Evolutionary conservation across 2,113 vertebrate species (phyloP).

Genomic region (Sitta europaea): DNA sequence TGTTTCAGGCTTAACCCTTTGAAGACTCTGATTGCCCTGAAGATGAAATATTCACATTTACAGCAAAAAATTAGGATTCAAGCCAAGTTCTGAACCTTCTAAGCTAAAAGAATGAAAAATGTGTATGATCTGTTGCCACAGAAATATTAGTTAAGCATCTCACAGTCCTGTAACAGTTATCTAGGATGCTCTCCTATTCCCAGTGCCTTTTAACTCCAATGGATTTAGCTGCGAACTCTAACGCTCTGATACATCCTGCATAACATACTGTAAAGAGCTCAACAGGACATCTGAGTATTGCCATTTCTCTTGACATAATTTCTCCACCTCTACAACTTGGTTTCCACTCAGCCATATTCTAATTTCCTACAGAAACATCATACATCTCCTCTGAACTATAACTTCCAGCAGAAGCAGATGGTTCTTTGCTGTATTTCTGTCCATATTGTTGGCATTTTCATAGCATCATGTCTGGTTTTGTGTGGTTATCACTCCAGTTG

Average conservation of each 20-base stretch:
- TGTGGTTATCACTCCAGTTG: not conserved
- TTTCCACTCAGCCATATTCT: not conserved
- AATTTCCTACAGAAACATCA: not conserved
- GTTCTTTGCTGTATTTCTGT: not conserved
- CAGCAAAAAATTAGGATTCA: not conserved
- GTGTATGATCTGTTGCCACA: not conserved
- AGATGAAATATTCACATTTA: not conserved
- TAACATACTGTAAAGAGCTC: not conserved
- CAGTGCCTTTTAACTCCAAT: not conserved
- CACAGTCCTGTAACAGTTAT: not conserved
- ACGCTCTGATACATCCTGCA: not conserved
- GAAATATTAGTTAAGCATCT: not conserved
- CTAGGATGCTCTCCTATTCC: not conserved
- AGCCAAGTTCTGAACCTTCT: not conserved
- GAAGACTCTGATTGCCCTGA: not conserved
- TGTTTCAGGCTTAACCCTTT: constrained; percentile 2
- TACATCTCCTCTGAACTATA: not conserved
- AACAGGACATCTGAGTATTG: not conserved
- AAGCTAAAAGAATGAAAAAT: not conserved
- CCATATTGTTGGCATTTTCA: not conserved
- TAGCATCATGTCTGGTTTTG: not conserved
- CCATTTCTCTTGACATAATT: not conserved
- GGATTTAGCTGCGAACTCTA: not conserved
- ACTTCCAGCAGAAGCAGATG: not conserved
- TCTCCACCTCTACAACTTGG: not conserved